Evolutionary conservation across 2,113 vertebrate species (phyloP).

Genomic region (Diadophis punctatus): DNA sequence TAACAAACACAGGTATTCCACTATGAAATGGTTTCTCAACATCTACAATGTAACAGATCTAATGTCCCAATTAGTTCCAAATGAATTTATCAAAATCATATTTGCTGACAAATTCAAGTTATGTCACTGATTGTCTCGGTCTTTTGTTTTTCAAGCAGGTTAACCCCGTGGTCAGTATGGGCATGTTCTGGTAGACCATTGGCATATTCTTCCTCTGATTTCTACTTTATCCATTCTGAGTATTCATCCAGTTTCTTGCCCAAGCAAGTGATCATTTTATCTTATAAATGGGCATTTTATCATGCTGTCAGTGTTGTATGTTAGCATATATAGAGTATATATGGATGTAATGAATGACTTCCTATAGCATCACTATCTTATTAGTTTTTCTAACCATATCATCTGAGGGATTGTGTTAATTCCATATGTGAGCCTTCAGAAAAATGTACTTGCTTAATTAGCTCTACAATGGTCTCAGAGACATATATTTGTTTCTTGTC

Average conservation of each 20-base stretch:
- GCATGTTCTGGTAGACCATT: not conserved
- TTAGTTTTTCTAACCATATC: not conserved
- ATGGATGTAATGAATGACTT: not conserved
- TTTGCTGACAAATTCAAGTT: not conserved
- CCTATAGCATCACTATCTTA: not conserved
- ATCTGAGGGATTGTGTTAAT: not conserved
- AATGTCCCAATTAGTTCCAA: not conserved
- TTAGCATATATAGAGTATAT: not conserved
- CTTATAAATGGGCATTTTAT: not conserved
- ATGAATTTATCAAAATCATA: not conserved
- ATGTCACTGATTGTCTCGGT: not conserved
- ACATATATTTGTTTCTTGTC: not conserved
- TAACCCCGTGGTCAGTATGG: not conserved
- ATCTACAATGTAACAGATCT: not conserved
- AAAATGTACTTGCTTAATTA: not conserved
- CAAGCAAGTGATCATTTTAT: not conserved
- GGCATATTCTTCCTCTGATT: not conserved
- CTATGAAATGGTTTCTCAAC: not conserved
- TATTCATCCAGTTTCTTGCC: not conserved
- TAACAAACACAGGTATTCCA: not conserved
- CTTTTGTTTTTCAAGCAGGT: not conserved
- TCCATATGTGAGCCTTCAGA: not conserved
- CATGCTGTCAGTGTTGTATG: not conserved
- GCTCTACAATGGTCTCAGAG: not conserved
- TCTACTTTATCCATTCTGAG: not conserved